Conservation (phyloP, 2,113 vertebrate species). For the Ranitomeya imitator region DNA sequence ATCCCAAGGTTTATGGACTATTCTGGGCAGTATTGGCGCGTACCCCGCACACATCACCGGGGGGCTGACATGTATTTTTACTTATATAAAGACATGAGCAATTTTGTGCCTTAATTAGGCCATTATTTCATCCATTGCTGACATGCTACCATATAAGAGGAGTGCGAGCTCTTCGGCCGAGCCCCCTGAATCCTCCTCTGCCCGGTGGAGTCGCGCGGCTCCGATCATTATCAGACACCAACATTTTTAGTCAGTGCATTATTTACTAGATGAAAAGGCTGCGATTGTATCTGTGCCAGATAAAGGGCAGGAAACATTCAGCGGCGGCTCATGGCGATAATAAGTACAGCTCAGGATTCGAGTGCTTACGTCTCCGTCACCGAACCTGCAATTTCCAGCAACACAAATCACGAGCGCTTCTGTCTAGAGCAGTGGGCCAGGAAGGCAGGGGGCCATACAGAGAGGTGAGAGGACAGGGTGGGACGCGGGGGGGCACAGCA, state of each 20-base stretch:
- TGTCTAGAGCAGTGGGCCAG: neutral
- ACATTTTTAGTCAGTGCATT: constrained; percentile 51
- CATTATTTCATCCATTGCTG: neutral
- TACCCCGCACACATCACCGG: no score
- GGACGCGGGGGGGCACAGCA: neutral
- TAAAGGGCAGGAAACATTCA: neutral
- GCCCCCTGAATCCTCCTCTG: neutral
- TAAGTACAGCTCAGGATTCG: constrained; percentile 31
- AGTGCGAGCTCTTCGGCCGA: neutral
- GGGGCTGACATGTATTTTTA: neutral
- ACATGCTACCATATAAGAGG: neutral
- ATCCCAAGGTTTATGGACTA: neutral
- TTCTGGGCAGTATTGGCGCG: neutral
- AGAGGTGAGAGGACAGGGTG: neutral
- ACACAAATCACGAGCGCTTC: constrained; percentile 13
- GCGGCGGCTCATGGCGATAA: constrained; percentile 40
- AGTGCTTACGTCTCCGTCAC: constrained; percentile 39
- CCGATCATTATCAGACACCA: constrained; percentile 30
- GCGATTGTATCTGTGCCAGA: constrained; percentile 36
- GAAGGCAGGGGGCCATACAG: neutral
- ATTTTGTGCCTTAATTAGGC: neutral
- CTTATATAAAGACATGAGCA: neutral
- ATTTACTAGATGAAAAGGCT: constrained; percentile 38
- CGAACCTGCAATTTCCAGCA: constrained; percentile 49
- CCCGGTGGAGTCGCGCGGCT: neutral